A percentile compares a stretch with the other conserved stretches of the same genome.
phyloP scores from a whole-genome alignment of 2,888 invertebrate species.

The Rugalucina vietnamica region DNA sequence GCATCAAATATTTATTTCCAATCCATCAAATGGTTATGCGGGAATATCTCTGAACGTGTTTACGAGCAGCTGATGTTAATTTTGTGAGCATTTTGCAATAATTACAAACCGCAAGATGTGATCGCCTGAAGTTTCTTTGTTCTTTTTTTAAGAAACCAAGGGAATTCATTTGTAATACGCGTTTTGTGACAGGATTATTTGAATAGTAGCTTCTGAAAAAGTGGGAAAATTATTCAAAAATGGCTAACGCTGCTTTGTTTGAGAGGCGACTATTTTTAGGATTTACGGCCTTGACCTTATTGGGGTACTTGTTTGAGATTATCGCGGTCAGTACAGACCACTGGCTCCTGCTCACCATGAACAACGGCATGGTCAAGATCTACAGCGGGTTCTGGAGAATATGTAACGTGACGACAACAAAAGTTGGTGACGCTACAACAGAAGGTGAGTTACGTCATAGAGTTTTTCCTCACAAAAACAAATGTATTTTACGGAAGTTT shows the following conservation, averaged over 20 bases:
- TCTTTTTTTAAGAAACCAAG: too few relatives aligned
- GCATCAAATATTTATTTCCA: constrained; percentile 3
- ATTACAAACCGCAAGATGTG: neutral
- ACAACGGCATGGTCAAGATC: constrained; percentile 19
- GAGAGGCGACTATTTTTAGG: constrained; percentile 61
- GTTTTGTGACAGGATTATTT: too few relatives aligned
- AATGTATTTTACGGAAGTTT: too few relatives aligned
- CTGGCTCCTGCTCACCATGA: constrained; percentile 48
- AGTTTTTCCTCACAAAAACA: too few relatives aligned
- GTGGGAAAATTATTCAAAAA: too few relatives aligned
- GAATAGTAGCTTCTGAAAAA: too few relatives aligned
- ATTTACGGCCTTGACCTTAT: constrained; percentile 64
- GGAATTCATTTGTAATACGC: too few relatives aligned
- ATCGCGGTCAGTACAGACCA: constrained; percentile 67
- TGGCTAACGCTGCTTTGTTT: constrained; percentile 27
- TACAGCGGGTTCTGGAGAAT: constrained; percentile 73
- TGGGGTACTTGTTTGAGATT: constrained; percentile 66
- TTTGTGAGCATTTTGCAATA: neutral
- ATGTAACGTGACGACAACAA: constrained; percentile 55
- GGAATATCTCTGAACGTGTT: neutral
- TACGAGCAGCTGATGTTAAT: neutral
- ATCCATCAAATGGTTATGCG: neutral
- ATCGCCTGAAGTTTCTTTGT: neutral
- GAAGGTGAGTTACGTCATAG: constrained; percentile 41
- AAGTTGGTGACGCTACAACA: constrained; percentile 30